Base-by-base conservation (phyloP, 2,888 invertebrate genomes). In the Blera fallax region DNA sequence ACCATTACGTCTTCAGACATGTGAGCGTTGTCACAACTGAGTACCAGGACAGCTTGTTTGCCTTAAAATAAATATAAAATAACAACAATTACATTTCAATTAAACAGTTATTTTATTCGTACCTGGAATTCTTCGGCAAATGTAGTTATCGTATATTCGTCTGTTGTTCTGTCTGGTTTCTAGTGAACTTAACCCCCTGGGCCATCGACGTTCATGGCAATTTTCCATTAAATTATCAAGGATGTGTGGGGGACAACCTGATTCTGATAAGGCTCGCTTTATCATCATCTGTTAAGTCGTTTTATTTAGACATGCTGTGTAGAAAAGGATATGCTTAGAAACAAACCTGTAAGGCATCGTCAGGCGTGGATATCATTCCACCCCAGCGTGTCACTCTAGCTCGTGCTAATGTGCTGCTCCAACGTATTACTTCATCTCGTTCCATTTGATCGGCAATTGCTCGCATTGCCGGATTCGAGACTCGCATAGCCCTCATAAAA, bases 301-400 rank as follows among this genome's bases (percentile, higher is more conserved):
- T 10, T 5, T 3, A 8, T 43, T 24, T 8, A 45, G 4, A 5
- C 2, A 21, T 18, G 11, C 0, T 29, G 1, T 16, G 10, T 10
- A 10, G 5, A 16, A 32, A 14, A 3, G 1, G 10, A 16, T 11
- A 14, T 50, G 3, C 18, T 2, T 56, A 29, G 14, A 67, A 56
- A 37, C 87, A 90, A 91, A 97, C 97, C 95, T 97, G 97, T 88
- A 98, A 93, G 67, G 97, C 96, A 92, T 97, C 97, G 91, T 99
- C 98, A 0, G 99, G 99, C 10, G 99, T 99, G 29, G 98, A 98
- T 90, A 99, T 99, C 98, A 99, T 98, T 73, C 98, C 98, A 70
- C 98, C 99, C 99, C 98, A 99, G 77, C 98, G 94, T 0, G 98
- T 98, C 52, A 99, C 98, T 80, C 98, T 93, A 16, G 98, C 98